Evolutionary conservation across 2,113 vertebrate genomes (phyloP), one percentile per base, ranked within the genome.

Genomic region (Typhlomys cinereus): DNA sequence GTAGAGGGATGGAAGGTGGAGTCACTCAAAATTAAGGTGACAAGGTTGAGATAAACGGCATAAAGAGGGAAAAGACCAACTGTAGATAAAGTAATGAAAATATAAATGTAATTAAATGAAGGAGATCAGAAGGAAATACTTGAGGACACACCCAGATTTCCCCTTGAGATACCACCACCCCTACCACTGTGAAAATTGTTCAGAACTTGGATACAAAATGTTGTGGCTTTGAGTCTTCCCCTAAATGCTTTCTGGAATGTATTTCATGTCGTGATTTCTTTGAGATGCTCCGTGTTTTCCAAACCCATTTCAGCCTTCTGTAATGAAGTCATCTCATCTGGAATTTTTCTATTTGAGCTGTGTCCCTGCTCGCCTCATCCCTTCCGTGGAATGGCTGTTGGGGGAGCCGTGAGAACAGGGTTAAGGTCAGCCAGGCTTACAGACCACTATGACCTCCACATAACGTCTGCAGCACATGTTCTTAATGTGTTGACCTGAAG

Each of bases 261-360:
- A 96, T 96, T 97, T 96, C 96, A 94, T 94, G 91, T 84, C 90
- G 94, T 95, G 67, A 85, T 95, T 95, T 96, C 95, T 94, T 90
- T 91, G 97, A 97, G 96, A 96, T 94, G 74, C 76, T 87, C 44
- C 90, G 92, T 96, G 95, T 96, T 97, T 96, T 96, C 73, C 88
- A 96, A 96, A 90, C 94, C 94, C 94, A 93, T 88, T 80, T 96
- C 96, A 95, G 95, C 95, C 97, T 97, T 97, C 96, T 95, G 96
- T 89, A 92, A 95, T 96, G 96, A 95, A 95, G 95, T 96, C 96
- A 97, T 97, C 95, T 96, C 96, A 93, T 95, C 95, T 93, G 95
- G 96, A 97, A 93, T 94, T 85, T 82, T 89, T 95, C 92, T 95
- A 93, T 96, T 95, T 96, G 96, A 95, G 95, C 92, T 95, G 86